These are phyloP conservation scores for Melierax canorus DNA, from an alignment of 2,113 vertebrate species.

Conservation along the genomic window DNA sequence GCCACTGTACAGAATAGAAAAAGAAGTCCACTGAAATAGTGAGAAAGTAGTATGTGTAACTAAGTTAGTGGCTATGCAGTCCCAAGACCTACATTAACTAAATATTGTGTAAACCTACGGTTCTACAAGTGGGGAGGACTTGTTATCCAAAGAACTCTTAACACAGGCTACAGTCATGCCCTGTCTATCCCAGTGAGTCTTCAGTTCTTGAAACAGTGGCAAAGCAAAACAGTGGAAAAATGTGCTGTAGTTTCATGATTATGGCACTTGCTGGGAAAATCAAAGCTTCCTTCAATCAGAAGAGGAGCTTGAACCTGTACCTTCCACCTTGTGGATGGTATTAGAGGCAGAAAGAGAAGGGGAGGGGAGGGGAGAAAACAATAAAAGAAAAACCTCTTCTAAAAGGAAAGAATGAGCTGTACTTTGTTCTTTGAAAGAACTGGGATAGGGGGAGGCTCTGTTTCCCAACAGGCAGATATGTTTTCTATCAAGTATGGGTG, in stretches of 20 bases:
- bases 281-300: not conserved
- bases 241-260: not conserved
- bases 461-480: not conserved
- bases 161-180: not conserved
- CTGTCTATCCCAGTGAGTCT: not conserved
- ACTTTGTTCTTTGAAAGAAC: not conserved
- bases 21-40: not conserved
- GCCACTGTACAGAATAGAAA: not conserved
- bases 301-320: not conserved
- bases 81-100: not conserved
- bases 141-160: not conserved
- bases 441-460: not conserved
- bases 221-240: not conserved
- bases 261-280: not conserved
- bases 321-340: not conserved
- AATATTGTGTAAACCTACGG: not conserved
- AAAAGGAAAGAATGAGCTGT: not conserved
- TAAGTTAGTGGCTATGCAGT: not conserved
- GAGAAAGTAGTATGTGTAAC: not conserved
- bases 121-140: not conserved
- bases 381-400: not conserved
- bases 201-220: not conserved
- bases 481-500: not conserved
- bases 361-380: not conserved
- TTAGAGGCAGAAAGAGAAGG: not conserved